Base-by-base conservation (phyloP, 2,797 vertebrate species). In the Acrossocheilus fasciatus region DNA sequence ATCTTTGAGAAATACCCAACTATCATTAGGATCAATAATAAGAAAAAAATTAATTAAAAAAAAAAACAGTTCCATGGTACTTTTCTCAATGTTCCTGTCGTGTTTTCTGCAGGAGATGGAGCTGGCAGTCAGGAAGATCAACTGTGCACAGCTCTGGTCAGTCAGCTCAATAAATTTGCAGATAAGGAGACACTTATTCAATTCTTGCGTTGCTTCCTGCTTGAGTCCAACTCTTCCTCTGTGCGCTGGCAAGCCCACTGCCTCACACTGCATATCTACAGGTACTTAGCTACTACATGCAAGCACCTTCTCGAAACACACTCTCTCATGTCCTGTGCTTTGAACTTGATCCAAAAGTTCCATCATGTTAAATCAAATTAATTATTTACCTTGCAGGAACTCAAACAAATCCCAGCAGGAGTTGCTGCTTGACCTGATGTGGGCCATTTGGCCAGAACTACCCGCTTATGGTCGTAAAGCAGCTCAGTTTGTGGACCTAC, bases 191-290 rank as follows among this genome's bases (percentile, higher is more conserved):
- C 98, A 4, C 95, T 99, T 78, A 98, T 99, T 87, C 98, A 99
- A 91, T 99, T 99, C 92, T 93, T 99, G 75, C 97, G 98, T 82
- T 99, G 98, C 93, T 99, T 99, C 94, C 92, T 99, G 87, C 93
- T 99, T 78, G 98, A 99, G 91, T 99, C 98, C 72, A 99, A 99
- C 92, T 98, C 97, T 0, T 99, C 98, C 15, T 96, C 98, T 0
- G 98, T 99, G 87, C 97, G 98, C 88, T 99, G 98, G 98, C 98
- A 99, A 93, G 98, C 98, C 23, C 98, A 99, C 92, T 99, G 98
- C 92, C 93, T 99, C 72, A 95, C 98, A 0, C 95, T 99, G 87
- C 98, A 99, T 91, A 99, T 99, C 93, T 99, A 99, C 95, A 98
- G 98, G 98, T 99, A 91, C 88, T 26, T 18, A 4, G 30, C 14